phyloP scores from a whole-genome alignment of 1,140 invertebrate species.

The Bombyx mori region ASM3026992v2 NC_085132.1:1684501-1685000 shows the following conservation, averaged over 20 bases:
- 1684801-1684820: constrained; percentile 72
- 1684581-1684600: no score
- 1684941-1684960: constrained; percentile 16
- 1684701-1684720: background rate
- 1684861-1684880: background rate
- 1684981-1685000: constrained; percentile 6
- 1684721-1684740: constrained; percentile 17
- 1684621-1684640: no score
- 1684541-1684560: no score
- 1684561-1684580: no score
- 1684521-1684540: no score
- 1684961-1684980: constrained; percentile 10
- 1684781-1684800: constrained; percentile 66
- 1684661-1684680: no score
- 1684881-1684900: constrained; percentile 19
- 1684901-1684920: constrained; percentile 23
- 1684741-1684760: constrained; percentile 28
- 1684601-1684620: no score
- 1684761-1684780: constrained; percentile 57
- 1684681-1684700: no score
- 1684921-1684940: constrained; percentile 12
- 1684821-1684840: constrained; percentile 61
- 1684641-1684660: no score
- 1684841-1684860: constrained; percentile 48
- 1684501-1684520: no score